Base-by-base conservation (phyloP, 2,113 vertebrate genomes). In the Motacilla tschutschensis region DNA sequence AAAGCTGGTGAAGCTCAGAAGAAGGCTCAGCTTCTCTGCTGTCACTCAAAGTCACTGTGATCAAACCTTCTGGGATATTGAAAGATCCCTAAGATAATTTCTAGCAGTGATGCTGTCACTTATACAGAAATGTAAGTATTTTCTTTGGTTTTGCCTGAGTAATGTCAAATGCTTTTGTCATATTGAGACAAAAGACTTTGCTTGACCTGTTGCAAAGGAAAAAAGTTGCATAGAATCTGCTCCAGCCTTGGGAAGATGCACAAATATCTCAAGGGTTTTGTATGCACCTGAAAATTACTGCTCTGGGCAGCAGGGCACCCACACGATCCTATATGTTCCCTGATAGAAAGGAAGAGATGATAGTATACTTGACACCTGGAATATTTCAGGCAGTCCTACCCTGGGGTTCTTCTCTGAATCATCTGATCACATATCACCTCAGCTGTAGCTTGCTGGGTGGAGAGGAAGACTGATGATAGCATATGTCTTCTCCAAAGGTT, bases 401-500 rank as follows among this genome's bases (percentile, higher is more conserved):
- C 72, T 69, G 62, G 76, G 84, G 69, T 60, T 67, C 41, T 82
- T 58, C 55, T 76, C 55, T 63, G 58, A 82, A 69, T 88, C 82
- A 77, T 80, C 91, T 77, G 82, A 88, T 83, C 72, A 54, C 60
- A 8, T 12, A 60, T 65, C 69, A 58, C 64, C 84, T 67, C 71
- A 80, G 79, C 84, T 71, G 82, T 3, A 87, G 60, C 41, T 82
- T 0, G 0, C 86, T 83, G 87, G 87, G 76, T 80, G 58, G 79
- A 87, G 58, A 78, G 75, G 62, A 93, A 89, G 87, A 94, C n/a
- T 90, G 76, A 93, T 92, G 87, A 77, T 79, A 80, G 69, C 46
- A 47, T 71, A 71, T 38, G 54, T 91, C 94, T 90, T 91, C 89
- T 80, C 88, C 94, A 95, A 95, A 95, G 92, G 93, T 95, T 94